phyloP scores from a whole-genome alignment of 2,113 vertebrate species.

The Heptranchias perlo region DNA sequence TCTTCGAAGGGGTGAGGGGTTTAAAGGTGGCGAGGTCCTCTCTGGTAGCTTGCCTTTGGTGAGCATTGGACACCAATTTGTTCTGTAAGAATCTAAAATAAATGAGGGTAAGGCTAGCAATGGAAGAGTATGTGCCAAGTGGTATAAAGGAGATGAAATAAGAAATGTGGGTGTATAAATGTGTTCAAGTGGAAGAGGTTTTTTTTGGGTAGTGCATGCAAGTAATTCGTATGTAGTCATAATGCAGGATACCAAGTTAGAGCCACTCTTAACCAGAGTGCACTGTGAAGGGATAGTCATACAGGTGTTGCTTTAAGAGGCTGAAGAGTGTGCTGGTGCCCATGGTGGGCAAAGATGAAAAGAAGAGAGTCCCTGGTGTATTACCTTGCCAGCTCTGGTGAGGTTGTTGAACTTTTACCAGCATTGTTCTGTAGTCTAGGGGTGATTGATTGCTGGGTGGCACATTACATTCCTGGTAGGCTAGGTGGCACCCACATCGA shows the following conservation, averaged over 20 bases:
- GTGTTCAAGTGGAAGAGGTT: neutral
- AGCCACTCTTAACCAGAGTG: neutral
- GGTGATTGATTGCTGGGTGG: neutral
- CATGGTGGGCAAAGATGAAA: neutral
- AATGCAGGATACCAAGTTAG: neutral
- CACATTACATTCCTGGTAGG: neutral
- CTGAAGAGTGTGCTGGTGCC: neutral
- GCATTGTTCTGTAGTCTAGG: neutral
- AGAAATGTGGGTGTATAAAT: neutral
- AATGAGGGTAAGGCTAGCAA: neutral
- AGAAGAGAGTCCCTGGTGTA: neutral
- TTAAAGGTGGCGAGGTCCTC: neutral
- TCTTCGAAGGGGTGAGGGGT: neutral
- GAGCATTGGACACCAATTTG: neutral
- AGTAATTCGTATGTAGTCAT: neutral
- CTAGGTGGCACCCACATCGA: too few relatives aligned
- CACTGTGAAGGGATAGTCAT: neutral
- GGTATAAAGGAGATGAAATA: neutral
- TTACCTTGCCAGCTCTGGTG: neutral
- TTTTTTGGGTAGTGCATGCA: neutral
- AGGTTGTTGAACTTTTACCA: neutral
- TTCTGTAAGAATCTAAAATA: neutral
- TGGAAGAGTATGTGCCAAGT: neutral
- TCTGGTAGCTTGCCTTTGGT: neutral
- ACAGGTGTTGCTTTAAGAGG: neutral